Percentiles rank a stretch among this genome's conserved stretches.
Evolutionary conservation across 2,888 invertebrate species (phyloP).

Genomic region (Acheta domesticus): DNA sequence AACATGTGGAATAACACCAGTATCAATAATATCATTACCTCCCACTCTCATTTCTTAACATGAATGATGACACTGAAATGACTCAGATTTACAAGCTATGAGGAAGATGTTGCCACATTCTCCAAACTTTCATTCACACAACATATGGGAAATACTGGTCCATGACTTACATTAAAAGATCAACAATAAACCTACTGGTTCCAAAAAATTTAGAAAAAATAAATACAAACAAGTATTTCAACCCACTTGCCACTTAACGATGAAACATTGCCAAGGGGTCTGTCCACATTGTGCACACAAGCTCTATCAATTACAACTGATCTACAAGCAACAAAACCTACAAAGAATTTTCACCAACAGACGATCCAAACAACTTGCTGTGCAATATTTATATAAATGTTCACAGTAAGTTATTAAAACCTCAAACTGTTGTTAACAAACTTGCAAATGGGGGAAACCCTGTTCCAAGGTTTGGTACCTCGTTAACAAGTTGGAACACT

Average conservation of each 20-base stretch:
- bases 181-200: background rate
- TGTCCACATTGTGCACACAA: background rate
- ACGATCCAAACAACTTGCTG: background rate
- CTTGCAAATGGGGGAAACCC: background rate
- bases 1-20: too few species aligned
- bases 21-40: too few species aligned
- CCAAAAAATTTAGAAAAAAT: background rate
- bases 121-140: too few species aligned
- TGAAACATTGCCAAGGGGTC: background rate
- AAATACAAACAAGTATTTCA: background rate
- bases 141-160: background rate
- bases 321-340: background rate
- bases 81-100: too few species aligned
- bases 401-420: background rate
- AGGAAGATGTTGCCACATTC: too few species aligned
- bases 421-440: background rate
- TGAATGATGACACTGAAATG: too few species aligned
- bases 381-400: background rate
- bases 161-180: background rate
- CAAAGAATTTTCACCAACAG: background rate
- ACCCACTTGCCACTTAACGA: too few species aligned
- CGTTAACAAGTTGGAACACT: too few species aligned
- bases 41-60: too few species aligned
- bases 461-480: too few species aligned
- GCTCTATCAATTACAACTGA: slow-evolving; percentile 1